Evolutionary conservation across 2,113 vertebrate genomes (phyloP).

Genomic region (Pithys albifrons): DNA sequence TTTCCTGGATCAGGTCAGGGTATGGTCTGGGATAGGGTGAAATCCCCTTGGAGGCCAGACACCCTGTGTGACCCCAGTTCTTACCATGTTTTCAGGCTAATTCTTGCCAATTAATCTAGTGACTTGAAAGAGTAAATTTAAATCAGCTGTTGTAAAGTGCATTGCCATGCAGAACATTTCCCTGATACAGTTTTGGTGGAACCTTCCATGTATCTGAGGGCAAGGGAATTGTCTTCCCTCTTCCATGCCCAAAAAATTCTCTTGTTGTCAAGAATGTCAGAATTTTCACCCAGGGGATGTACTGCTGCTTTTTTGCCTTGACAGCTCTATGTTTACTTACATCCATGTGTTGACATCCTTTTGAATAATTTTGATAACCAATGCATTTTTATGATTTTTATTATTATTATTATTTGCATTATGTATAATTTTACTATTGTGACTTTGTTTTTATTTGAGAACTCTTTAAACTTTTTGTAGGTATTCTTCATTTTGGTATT

Average conservation of each 20-base stretch:
- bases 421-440: background rate
- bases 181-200: background rate
- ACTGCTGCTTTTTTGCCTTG: background rate
- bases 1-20: background rate
- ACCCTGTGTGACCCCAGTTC: background rate
- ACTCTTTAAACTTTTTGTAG: background rate
- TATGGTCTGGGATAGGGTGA: background rate
- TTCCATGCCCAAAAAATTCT: background rate
- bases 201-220: background rate
- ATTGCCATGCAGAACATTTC: background rate
- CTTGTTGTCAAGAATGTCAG: background rate
- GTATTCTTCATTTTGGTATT: background rate
- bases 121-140: background rate
- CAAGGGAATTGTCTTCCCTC: background rate
- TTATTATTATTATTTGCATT: background rate
- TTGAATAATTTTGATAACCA: background rate
- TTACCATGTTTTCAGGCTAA: background rate
- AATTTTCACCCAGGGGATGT: background rate
- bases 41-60: background rate
- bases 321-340: background rate
- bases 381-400: background rate
- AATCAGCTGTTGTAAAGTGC: background rate
- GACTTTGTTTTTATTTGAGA: background rate
- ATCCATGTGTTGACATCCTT: background rate
- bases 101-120: background rate